phyloP scores from a whole-genome alignment of 2,888 invertebrate genomes.

The Ectemnius lituratus region DNA sequence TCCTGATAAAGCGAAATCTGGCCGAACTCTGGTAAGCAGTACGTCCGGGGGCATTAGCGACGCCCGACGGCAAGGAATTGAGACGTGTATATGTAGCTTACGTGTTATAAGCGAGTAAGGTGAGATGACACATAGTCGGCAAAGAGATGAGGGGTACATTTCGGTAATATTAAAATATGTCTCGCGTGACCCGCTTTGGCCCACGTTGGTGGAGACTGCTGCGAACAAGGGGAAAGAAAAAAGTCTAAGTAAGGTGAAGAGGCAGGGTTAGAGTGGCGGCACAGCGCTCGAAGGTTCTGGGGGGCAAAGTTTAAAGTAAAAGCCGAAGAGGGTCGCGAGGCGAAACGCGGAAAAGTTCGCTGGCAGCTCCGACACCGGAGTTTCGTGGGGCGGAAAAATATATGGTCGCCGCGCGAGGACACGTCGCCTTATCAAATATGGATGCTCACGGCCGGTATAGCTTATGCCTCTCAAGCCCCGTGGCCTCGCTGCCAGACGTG shows the following conservation, averaged over 20 bases:
- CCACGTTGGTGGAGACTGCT: not conserved
- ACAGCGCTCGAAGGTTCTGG: conserved; percentile 15
- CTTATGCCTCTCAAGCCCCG: conserved; percentile 1
- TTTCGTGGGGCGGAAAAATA: conserved; percentile 30
- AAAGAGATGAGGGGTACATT: conserved; percentile 17
- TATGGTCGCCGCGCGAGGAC: conserved; percentile 30
- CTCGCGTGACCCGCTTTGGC: not conserved
- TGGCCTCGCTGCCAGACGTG: conserved; percentile 21
- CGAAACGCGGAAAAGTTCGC: conserved; percentile 35
- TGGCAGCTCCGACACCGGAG: conserved; percentile 16
- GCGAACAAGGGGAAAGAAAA: not conserved
- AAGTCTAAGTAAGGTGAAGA: conserved; percentile 32
- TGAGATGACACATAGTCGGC: not conserved
- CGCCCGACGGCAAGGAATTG: no score
- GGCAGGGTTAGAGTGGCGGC: conserved; percentile 17
- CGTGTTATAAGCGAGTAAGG: no score
- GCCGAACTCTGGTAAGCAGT: not conserved
- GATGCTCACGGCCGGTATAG: conserved; percentile 32
- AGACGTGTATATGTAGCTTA: no score
- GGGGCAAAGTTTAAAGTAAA: conserved; percentile 50
- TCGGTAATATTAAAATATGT: conserved; percentile 27
- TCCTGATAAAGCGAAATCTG: conserved; percentile 9
- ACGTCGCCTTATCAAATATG: conserved; percentile 55
- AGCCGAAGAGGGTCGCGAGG: conserved; percentile 34
- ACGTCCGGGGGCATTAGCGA: not conserved